Percentiles rank a stretch among this genome's conserved stretches.
These are phyloP conservation scores for Platyrinchus mystaceus DNA, from an alignment of 2,797 vertebrate species.

Conservation along the genomic window DNA sequence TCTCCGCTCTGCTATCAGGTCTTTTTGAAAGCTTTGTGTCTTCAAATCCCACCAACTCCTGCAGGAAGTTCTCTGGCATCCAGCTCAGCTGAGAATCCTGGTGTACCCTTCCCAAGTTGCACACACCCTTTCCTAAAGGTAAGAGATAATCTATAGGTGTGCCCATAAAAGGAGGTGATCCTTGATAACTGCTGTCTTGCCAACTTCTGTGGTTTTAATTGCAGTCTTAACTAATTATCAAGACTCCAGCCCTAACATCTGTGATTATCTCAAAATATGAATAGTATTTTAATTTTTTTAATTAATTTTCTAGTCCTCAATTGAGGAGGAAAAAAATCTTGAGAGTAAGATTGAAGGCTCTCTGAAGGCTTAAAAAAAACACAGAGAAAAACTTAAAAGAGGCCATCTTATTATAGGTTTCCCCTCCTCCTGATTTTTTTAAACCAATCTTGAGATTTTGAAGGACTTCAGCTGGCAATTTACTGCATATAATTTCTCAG, in stretches of 20 bases:
- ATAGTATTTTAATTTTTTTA: background rate
- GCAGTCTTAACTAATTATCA: background rate
- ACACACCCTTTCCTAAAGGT: background rate
- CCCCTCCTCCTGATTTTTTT: background rate
- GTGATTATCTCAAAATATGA: background rate
- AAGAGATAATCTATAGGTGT: background rate
- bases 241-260: background rate
- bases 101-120: background rate
- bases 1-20: background rate
- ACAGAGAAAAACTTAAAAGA: background rate
- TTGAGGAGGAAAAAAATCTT: background rate
- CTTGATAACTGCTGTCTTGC: background rate
- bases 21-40: background rate
- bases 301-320: background rate
- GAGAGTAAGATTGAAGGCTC: background rate
- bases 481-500: background rate
- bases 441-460: slow-evolving; percentile 2
- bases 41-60: background rate
- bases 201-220: background rate
- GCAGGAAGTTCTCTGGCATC: background rate
- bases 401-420: background rate
- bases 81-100: background rate
- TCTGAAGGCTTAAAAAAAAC: background rate
- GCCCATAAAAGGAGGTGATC: background rate
- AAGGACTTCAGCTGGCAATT: background rate